Percentiles rank a stretch among this genome's conserved stretches.
phyloP scores from a whole-genome alignment of 2,888 invertebrate genomes.

The Catocala fraxini region DNA sequence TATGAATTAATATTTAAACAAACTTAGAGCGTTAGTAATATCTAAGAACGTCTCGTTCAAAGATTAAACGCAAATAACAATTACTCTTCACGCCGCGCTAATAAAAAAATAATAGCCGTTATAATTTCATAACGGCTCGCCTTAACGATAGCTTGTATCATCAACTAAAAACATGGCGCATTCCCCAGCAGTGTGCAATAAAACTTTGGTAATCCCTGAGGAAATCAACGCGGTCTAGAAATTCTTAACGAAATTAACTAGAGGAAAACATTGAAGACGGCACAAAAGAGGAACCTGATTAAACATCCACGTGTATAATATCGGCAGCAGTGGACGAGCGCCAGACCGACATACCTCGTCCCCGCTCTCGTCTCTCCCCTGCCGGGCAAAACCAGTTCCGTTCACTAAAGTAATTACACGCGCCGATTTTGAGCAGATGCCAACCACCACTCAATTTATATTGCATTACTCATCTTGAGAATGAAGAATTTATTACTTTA shows the following conservation, averaged over 20 bases:
- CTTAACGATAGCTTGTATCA: slow-evolving; percentile 31
- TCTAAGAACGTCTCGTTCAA: too few species aligned
- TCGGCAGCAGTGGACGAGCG: slow-evolving; percentile 24
- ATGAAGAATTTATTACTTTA: slow-evolving; percentile 1
- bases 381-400: slow-evolving; percentile 52
- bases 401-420: slow-evolving; percentile 48
- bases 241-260: slow-evolving; percentile 49
- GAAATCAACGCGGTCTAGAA: slow-evolving; percentile 53
- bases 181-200: slow-evolving; percentile 35
- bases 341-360: background rate
- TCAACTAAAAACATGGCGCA: slow-evolving; percentile 39
- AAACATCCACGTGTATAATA: slow-evolving; percentile 25
- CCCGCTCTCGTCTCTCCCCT: background rate
- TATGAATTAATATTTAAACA: too few species aligned
- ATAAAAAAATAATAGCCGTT: slow-evolving; percentile 25
- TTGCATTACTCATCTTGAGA: slow-evolving; percentile 28
- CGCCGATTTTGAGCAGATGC: slow-evolving; percentile 58
- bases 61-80: too few species aligned
- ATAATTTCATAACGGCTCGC: slow-evolving; percentile 10
- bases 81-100: slow-evolving; percentile 9
- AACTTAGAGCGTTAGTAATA: too few species aligned
- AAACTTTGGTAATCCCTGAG: slow-evolving; percentile 51
- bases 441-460: slow-evolving; percentile 39
- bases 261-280: slow-evolving; percentile 27
- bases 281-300: slow-evolving; percentile 22